A percentile compares a stretch with the other conserved stretches of the same genome.
Conservation (phyloP, 2,888 invertebrate genomes). For the Orthosia gothica region DNA sequence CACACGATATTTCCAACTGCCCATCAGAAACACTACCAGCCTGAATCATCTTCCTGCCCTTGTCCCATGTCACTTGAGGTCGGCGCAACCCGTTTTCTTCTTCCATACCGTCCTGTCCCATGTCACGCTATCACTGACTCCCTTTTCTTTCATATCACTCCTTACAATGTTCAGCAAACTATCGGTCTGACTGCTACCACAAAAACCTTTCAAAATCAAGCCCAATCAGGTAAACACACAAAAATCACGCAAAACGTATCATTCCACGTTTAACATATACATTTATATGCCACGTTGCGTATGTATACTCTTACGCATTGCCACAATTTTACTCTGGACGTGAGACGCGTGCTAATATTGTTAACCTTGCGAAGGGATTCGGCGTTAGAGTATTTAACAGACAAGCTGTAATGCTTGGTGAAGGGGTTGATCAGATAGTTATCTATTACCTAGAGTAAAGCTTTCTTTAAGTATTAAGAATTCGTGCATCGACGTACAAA, state of each 20-base stretch:
- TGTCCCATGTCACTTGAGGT: too few species aligned
- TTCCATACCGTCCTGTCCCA: too few species aligned
- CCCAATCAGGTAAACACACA: constrained; percentile 17
- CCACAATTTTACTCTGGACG: constrained; percentile 40
- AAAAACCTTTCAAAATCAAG: constrained; percentile 1
- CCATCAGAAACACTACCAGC: background rate
- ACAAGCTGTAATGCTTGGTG: background rate
- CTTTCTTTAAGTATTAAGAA: too few species aligned
- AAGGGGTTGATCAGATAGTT: too few species aligned
- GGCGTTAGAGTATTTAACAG: constrained; percentile 15
- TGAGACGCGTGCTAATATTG: constrained; percentile 50
- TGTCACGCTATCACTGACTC: too few species aligned
- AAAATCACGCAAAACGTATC: constrained; percentile 29
- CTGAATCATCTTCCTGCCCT: too few species aligned
- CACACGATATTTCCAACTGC: background rate
- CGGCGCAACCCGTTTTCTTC: too few species aligned
- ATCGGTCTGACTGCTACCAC: background rate
- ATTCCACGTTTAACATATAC: constrained; percentile 15
- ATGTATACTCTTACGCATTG: constrained; percentile 27
- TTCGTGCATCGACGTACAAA: too few species aligned
- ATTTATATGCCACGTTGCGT: constrained; percentile 42
- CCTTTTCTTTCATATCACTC: too few species aligned
- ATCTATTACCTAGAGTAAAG: too few species aligned
- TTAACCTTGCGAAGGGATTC: constrained; percentile 8
- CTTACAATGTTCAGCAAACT: background rate